These are phyloP conservation scores for Recurvirostra avosetta DNA, from an alignment of 2,113 vertebrate species.

Conservation along the genomic window DNA sequence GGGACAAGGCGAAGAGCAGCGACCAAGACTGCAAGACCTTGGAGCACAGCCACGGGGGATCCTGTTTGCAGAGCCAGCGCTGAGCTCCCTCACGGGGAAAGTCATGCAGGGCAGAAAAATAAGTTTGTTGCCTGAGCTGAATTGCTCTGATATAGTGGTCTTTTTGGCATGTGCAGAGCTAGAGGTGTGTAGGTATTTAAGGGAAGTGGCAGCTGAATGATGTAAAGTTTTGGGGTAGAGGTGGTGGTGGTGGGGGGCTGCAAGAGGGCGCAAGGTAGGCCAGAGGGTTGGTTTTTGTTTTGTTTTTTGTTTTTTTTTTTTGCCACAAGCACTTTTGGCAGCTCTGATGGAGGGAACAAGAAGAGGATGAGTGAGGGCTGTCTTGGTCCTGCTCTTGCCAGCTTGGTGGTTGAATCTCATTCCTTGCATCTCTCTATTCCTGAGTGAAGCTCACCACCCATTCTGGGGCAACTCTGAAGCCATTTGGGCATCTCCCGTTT, in stretches of 20 bases:
- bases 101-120: background rate
- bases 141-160: background rate
- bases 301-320: too few species aligned
- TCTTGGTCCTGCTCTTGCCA: background rate
- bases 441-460: background rate
- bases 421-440: background rate
- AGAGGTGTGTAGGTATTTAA: background rate
- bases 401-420: background rate
- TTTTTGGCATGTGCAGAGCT: background rate
- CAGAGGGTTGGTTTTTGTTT: too few species aligned
- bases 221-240: background rate
- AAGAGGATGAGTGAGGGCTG: background rate
- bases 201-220: background rate
- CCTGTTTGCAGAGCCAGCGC: accelerated
- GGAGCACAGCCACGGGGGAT: background rate
- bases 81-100: background rate
- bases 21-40: background rate
- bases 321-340: accelerated
- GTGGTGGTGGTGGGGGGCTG: background rate
- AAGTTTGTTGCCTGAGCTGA: background rate
- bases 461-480: background rate
- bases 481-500: background rate
- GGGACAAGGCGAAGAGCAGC: background rate
- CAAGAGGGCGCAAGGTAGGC: too few species aligned
- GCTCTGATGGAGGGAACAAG: background rate